phyloP scores from a whole-genome alignment of 2,113 vertebrate species.

The Acanthisitta chloris region DNA sequence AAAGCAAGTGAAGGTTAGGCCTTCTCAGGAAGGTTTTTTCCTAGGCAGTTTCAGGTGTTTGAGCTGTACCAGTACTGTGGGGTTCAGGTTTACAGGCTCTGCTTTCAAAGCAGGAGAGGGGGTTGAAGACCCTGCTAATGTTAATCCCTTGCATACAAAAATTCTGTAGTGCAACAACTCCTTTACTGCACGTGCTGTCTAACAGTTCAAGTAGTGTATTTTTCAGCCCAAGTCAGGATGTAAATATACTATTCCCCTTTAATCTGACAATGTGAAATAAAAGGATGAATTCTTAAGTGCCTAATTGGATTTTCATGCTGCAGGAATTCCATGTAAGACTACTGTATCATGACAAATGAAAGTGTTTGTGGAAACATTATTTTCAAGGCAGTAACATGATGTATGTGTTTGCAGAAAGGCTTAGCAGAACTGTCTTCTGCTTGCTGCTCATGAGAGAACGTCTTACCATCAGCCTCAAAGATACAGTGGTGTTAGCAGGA shows the following conservation, averaged over 20 bases:
- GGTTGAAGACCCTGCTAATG: not conserved
- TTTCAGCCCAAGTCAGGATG: not conserved
- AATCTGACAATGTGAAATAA: not conserved
- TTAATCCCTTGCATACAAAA: not conserved
- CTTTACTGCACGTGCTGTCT: not conserved
- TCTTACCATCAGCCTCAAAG: not conserved
- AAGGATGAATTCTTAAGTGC: not conserved
- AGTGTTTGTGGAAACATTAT: not conserved
- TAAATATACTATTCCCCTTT: not conserved
- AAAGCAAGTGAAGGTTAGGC: not conserved
- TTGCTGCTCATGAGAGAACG: not conserved
- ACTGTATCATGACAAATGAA: not conserved
- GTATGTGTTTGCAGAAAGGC: not conserved
- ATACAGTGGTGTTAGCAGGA: not conserved
- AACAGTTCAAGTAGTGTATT: not conserved
- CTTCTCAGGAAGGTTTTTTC: not conserved
- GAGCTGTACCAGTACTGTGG: not conserved
- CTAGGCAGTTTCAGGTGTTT: not conserved
- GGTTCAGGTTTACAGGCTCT: not conserved
- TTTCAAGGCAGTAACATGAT: not conserved
- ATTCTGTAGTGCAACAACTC: not conserved
- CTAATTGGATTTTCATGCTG: not conserved
- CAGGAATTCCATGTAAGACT: not conserved
- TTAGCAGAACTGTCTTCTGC: not conserved
- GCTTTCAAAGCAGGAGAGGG: not conserved